phyloP scores from a whole-genome alignment of 2,113 vertebrate species.

The Myotis lucifugus region DNA sequence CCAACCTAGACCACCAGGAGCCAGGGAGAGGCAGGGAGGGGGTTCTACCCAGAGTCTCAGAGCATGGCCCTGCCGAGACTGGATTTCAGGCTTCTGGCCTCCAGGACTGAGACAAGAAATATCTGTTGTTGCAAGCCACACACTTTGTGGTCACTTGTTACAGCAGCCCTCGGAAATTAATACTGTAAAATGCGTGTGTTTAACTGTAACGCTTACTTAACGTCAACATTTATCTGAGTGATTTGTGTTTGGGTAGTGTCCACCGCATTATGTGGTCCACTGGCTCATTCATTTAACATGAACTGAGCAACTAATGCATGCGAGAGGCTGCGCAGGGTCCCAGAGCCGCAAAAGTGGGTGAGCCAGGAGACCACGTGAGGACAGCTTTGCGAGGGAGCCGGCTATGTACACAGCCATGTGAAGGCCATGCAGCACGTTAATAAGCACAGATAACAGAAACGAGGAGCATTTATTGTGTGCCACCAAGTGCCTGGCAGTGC shows the following conservation, averaged over 20 bases:
- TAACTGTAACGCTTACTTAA: not conserved
- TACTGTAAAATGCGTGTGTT: not conserved
- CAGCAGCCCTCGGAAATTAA: not conserved
- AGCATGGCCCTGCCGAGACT: not conserved
- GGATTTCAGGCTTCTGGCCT: not conserved
- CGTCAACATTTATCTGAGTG: not conserved
- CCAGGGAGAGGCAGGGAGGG: not conserved
- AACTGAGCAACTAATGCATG: not conserved
- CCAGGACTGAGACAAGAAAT: not conserved
- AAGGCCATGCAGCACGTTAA: not conserved
- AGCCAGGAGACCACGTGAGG: not conserved
- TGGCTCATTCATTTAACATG: not conserved
- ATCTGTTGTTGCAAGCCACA: not conserved
- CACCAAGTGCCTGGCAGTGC: not conserved
- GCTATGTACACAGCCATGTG: not conserved
- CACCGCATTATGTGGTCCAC: not conserved
- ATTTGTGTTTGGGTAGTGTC: not conserved
- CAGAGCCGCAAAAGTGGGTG: too few species aligned
- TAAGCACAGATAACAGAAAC: rapidly evolving
- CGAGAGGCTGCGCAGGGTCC: not conserved
- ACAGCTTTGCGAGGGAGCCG: not conserved
- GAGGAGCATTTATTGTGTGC: rapidly evolving
- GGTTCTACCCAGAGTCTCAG: too few species aligned
- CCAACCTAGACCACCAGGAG: not conserved
- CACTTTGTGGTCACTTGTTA: too few species aligned